These are phyloP conservation scores for Trilocha varians DNA, from an alignment of 2,888 invertebrate species.

Conservation along the genomic window DNA sequence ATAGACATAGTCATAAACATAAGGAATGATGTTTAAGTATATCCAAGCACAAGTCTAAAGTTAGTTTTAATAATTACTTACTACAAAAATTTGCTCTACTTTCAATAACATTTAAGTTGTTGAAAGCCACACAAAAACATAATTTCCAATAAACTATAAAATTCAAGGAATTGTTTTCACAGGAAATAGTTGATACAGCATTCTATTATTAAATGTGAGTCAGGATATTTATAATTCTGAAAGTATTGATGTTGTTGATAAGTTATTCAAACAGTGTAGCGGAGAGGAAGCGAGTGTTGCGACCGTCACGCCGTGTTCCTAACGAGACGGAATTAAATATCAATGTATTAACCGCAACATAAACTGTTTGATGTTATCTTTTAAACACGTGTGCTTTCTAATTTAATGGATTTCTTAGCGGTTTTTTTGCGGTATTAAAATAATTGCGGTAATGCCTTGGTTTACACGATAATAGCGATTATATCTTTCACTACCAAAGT, in stretches of 20 bases:
- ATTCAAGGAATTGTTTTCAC: neutral
- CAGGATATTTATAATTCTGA: conserved; percentile 18
- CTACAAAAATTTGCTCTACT: too few species aligned
- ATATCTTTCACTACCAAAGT: too few species aligned
- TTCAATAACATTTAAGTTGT: neutral
- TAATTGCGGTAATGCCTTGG: too few species aligned
- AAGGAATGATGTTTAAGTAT: too few species aligned
- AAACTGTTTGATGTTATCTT: conserved; percentile 10
- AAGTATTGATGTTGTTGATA: conserved; percentile 28
- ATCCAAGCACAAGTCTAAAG: too few species aligned
- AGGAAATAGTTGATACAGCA: neutral
- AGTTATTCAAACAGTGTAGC: conserved; percentile 52
- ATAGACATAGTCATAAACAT: too few species aligned
- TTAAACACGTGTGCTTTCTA: too few species aligned
- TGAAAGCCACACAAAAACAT: neutral
- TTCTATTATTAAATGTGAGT: conserved; percentile 1
- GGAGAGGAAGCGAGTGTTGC: conserved; percentile 57
- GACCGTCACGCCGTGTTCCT: conserved; percentile 48
- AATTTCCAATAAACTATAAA: neutral
- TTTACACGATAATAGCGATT: too few species aligned
- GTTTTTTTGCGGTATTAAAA: too few species aligned
- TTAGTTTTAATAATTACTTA: too few species aligned
- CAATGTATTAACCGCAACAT: conserved; percentile 34
- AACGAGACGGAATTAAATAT: conserved; percentile 66
- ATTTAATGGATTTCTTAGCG: too few species aligned